Evolutionary conservation across 2,113 vertebrate species (phyloP).

Genomic region (Pandion haliaetus): DNA sequence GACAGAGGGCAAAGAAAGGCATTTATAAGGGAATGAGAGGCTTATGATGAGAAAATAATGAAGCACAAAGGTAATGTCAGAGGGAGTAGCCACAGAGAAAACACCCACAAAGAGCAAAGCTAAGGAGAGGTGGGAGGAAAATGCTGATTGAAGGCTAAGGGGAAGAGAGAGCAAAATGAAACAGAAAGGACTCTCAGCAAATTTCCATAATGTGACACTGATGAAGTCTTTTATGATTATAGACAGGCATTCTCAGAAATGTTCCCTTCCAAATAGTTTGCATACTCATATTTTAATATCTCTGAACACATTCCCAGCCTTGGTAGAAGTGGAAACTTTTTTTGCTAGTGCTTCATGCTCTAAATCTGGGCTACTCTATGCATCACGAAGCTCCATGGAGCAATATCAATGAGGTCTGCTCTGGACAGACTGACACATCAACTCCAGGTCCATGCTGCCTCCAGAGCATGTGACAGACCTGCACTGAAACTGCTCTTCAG

Average conservation of each 20-base stretch:
- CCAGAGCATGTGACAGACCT: neutral
- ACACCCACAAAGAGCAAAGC: neutral
- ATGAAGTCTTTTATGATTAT: slow-evolving; percentile 16
- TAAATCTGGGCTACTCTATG: neutral
- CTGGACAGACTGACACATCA: neutral
- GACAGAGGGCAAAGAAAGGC: neutral
- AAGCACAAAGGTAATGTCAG: neutral
- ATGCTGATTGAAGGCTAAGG: neutral
- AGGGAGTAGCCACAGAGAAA: neutral
- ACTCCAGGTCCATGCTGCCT: neutral
- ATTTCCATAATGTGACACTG: slow-evolving; percentile 30
- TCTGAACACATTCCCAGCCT: neutral
- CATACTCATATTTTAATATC: neutral
- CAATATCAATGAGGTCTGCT: neutral
- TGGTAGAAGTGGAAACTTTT: neutral
- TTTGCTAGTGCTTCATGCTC: neutral
- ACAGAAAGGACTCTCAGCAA: slow-evolving; percentile 5
- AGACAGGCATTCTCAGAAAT: neutral
- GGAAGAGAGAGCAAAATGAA: neutral
- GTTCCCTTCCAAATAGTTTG: neutral
- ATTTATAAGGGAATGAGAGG: neutral
- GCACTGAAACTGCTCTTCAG: neutral
- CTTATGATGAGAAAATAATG: neutral
- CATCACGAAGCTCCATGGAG: neutral
- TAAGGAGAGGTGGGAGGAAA: neutral